Conservation (phyloP, 92 coral and sea anemone genomes). For the Anthopleura xanthogrammica region DNA sequence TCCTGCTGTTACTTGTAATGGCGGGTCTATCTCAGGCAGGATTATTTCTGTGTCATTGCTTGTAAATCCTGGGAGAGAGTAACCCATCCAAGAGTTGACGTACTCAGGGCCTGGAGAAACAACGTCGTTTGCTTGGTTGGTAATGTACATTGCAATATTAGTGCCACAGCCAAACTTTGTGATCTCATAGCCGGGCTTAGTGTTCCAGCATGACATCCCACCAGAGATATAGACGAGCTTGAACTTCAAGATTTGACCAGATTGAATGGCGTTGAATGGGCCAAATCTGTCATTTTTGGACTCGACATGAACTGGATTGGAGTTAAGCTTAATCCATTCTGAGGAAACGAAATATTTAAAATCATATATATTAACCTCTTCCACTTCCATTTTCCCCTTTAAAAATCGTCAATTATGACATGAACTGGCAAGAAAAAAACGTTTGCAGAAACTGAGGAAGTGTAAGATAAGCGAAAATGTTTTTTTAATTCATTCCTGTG, state of each 20-base stretch:
- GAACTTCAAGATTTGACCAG: constrained; percentile 14
- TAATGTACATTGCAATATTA: neutral
- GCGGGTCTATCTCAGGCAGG: constrained; percentile 10
- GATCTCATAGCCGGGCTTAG: neutral
- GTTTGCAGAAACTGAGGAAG: no score
- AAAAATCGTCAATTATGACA: no score
- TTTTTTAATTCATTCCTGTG: no score
- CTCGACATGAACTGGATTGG: constrained; percentile 5
- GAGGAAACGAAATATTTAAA: neutral
- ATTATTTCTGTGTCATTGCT: neutral
- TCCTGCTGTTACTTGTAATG: neutral
- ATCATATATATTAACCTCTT: neutral
- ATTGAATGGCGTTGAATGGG: neutral
- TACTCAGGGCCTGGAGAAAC: neutral
- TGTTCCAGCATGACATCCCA: neutral
- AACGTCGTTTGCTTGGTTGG: neutral
- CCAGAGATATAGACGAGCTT: constrained; percentile 19
- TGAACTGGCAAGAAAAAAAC: no score
- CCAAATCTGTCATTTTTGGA: neutral
- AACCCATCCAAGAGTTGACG: neutral
- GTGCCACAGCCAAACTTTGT: neutral
- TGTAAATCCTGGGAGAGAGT: neutral
- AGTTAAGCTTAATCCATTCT: constrained; percentile 4
- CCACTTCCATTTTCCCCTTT: no score
- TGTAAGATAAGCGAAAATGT: no score